A percentile compares a stretch with the other conserved stretches of the same genome.
Conservation (phyloP, 1,140 invertebrate genomes). For the Neuroterus valhalla region DNA sequence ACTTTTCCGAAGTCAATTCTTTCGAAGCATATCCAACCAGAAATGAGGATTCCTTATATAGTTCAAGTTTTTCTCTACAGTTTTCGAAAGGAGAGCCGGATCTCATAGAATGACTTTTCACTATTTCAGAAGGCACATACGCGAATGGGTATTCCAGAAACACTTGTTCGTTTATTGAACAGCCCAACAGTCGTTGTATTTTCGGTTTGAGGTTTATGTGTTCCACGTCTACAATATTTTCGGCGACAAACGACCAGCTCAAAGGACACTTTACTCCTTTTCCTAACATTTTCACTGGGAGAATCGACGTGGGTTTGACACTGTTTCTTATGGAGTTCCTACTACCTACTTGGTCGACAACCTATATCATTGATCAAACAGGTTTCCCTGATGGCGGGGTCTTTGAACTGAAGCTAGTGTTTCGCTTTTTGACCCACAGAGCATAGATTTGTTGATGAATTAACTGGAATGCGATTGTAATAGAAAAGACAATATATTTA, state of each 20-base stretch:
- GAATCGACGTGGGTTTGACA: conserved; percentile 8
- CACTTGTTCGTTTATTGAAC: conserved; percentile 70
- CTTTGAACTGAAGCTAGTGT: conserved; percentile 8
- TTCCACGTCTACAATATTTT: conserved; percentile 62
- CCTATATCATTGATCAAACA: conserved; percentile 30
- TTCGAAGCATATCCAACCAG: conserved; percentile 81
- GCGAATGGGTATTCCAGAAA: conserved; percentile 85
- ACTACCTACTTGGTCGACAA: conserved; percentile 16
- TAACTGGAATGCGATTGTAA: too few relatives aligned
- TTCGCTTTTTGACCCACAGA: not conserved
- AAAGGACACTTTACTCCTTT: conserved; percentile 47
- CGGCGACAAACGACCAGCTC: conserved; percentile 55
- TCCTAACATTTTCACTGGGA: conserved; percentile 43
- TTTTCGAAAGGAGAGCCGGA: conserved; percentile 72
- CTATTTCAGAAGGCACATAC: conserved; percentile 75
- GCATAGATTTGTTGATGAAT: too few relatives aligned
- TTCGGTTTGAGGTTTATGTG: conserved; percentile 51
- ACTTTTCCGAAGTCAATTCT: conserved; percentile 76
- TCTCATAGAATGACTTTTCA: conserved; percentile 67
- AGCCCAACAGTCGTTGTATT: conserved; percentile 57
- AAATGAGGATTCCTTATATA: conserved; percentile 75
- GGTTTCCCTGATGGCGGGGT: conserved; percentile 21
- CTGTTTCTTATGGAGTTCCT: not conserved
- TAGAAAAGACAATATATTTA: too few relatives aligned
- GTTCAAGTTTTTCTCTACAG: conserved; percentile 71